Conservation (phyloP, 2,888 invertebrate species). For the Tenthredo distinguenda region DNA sequence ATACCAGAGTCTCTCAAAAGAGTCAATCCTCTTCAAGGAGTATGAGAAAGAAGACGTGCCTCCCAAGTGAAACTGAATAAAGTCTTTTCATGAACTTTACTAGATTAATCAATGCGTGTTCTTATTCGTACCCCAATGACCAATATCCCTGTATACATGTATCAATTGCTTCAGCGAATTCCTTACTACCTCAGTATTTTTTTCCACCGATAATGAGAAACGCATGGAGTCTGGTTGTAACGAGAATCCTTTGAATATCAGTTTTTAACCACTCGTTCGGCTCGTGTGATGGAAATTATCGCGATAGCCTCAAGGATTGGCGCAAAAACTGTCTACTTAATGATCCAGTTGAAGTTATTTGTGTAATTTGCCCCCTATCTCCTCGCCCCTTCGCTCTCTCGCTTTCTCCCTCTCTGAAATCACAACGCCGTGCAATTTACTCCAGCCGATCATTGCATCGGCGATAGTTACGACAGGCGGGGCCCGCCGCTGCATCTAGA, state of each 20-base stretch:
- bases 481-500: neutral
- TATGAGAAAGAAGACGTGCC: too few species aligned
- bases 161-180: neutral
- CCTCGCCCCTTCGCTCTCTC: neutral
- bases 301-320: neutral
- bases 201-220: too few species aligned
- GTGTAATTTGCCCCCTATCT: neutral
- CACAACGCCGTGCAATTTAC: neutral
- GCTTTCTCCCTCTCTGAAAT: neutral
- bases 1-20: too few species aligned
- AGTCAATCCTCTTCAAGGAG: too few species aligned
- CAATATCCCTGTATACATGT: too few species aligned
- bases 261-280: neutral
- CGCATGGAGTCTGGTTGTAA: too few species aligned
- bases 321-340: slow-evolving; percentile 9
- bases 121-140: too few species aligned
- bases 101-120: too few species aligned
- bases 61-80: too few species aligned
- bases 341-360: slow-evolving; percentile 17
- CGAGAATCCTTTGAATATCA: too few species aligned
- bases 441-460: neutral
- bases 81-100: too few species aligned
- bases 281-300: neutral
- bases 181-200: too few species aligned
- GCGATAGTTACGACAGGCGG: slow-evolving; percentile 12